Evolutionary conservation across 2,888 invertebrate genomes (phyloP).

Genomic region (Rhingia rostrata): DNA sequence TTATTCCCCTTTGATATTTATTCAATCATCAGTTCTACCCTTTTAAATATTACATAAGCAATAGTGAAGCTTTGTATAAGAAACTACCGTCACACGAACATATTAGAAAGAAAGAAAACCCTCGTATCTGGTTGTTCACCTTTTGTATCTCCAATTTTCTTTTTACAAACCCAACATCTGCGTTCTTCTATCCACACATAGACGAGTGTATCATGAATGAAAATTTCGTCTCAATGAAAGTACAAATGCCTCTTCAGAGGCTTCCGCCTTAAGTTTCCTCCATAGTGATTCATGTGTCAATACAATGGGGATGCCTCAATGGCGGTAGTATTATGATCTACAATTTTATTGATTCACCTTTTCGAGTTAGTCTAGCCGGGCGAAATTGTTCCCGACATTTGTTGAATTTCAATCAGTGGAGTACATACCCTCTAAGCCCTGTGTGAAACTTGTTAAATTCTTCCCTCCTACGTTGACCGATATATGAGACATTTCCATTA

Average conservation of each 20-base stretch:
- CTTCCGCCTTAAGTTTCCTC: conserved; percentile 32
- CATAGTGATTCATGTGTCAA: conserved; percentile 33
- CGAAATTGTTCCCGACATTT: conserved; percentile 43
- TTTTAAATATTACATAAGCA: too few species aligned
- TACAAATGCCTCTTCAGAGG: conserved; percentile 13
- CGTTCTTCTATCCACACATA: not conserved
- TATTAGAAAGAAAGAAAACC: not conserved
- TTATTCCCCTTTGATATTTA: not conserved
- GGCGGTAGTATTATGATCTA: conserved; percentile 35
- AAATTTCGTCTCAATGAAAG: conserved; percentile 59
- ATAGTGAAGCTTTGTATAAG: too few species aligned
- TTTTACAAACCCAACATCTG: conserved; percentile 2
- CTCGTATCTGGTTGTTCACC: conserved; percentile 41
- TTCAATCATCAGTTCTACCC: not conserved
- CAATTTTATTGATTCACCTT: conserved; percentile 58
- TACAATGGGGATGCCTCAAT: conserved; percentile 13
- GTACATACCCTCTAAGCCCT: not conserved
- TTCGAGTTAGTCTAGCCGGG: conserved; percentile 49
- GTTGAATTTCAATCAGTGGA: conserved; percentile 39
- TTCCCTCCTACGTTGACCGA: conserved; percentile 53
- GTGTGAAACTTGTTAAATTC: not conserved
- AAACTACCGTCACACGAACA: too few species aligned
- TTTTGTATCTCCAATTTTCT: conserved; percentile 13
- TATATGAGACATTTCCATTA: conserved; percentile 34
- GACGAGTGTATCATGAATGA: conserved; percentile 45